Evolutionary conservation across 2,113 vertebrate species (phyloP).

Genomic region (Marmota flaviventris): DNA sequence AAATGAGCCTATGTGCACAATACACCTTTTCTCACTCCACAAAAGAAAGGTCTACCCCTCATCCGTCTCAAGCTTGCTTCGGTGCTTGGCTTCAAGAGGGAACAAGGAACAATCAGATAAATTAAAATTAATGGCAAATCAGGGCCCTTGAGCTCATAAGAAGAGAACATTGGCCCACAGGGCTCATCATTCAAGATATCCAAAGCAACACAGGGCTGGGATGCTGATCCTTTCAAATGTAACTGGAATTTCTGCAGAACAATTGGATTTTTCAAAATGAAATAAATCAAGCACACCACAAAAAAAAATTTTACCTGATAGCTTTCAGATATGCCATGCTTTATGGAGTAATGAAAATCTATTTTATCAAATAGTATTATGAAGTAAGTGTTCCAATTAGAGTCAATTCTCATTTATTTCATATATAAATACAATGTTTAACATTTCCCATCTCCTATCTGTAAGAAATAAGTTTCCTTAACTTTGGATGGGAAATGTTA

Average conservation of each 20-base stretch:
- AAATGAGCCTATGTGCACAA: neutral
- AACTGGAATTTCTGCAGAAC: neutral
- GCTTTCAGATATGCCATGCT: neutral
- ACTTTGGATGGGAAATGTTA: neutral
- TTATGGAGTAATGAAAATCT: neutral
- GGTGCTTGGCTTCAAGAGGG: neutral
- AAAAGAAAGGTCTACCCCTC: neutral
- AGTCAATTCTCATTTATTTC: neutral
- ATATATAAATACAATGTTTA: conserved; percentile 9
- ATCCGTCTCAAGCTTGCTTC: neutral
- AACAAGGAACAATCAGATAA: neutral
- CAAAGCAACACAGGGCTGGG: neutral
- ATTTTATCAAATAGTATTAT: neutral
- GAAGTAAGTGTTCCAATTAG: neutral
- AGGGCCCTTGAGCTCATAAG: neutral
- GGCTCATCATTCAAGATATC: neutral
- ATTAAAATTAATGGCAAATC: neutral
- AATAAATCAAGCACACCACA: neutral
- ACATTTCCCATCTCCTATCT: neutral
- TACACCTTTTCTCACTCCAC: neutral
- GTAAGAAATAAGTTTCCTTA: neutral
- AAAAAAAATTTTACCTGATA: neutral
- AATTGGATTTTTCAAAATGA: conserved; percentile 15
- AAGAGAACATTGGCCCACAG: neutral
- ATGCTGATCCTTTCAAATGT: neutral